Evolutionary conservation across 2,888 invertebrate species (phyloP).

Genomic region (Hypsopygia costalis): DNA sequence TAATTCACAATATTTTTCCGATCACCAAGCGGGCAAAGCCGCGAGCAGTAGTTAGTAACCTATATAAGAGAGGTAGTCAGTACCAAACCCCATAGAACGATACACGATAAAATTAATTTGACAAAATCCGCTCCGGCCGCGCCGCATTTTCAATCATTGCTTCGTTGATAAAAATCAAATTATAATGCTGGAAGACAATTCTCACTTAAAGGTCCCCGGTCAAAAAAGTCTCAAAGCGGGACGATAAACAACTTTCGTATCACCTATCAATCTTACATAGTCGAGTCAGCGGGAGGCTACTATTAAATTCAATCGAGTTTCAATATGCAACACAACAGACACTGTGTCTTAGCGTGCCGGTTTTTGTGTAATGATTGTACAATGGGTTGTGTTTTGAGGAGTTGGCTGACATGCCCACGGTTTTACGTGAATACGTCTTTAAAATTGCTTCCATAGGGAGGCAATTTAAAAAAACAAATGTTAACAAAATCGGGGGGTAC

Average conservation of each 20-base stretch:
- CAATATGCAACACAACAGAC: conserved; percentile 3
- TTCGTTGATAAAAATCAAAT: conserved; percentile 59
- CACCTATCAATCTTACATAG: conserved; percentile 72
- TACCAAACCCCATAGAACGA: not conserved
- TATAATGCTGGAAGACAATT: conserved; percentile 60
- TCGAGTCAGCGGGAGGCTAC: conserved; percentile 55
- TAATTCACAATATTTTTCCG: too few species aligned
- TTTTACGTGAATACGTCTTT: too few species aligned
- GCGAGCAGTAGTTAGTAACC: not conserved
- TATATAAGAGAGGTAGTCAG: conserved; percentile 1
- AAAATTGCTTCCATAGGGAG: too few species aligned
- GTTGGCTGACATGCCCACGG: too few species aligned
- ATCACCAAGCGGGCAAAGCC: too few species aligned
- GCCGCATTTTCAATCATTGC: conserved; percentile 18
- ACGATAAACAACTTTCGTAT: conserved; percentile 52
- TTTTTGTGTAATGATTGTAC: too few species aligned
- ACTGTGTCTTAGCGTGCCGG: conserved; percentile 19
- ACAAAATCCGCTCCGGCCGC: conserved; percentile 15
- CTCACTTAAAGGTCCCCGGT: conserved; percentile 56
- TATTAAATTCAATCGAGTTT: conserved; percentile 48
- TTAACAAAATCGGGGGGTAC: too few species aligned
- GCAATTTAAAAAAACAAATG: too few species aligned
- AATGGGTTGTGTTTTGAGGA: too few species aligned
- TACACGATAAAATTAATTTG: conserved; percentile 19
- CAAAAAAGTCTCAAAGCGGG: conserved; percentile 38